Percentiles rank a stretch among this genome's conserved stretches.
Conservation (phyloP, 2,113 vertebrate genomes). For the Otocyon megalotis region DNA sequence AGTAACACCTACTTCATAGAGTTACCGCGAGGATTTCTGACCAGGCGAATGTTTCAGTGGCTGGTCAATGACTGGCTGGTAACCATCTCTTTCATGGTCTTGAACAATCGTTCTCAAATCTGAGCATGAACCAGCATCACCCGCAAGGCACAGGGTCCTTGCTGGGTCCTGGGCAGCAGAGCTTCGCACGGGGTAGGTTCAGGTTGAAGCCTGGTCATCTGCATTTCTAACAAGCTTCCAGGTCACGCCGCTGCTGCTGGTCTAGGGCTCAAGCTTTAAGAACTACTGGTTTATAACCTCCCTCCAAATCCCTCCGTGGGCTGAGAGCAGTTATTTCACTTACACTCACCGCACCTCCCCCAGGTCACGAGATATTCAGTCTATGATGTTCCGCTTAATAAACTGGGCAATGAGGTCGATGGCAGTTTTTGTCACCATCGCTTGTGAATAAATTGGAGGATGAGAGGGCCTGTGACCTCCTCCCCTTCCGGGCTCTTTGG, state of each 20-base stretch:
- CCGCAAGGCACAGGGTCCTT: not conserved
- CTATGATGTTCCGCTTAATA: not conserved
- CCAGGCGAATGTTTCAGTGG: slow-evolving; percentile 1
- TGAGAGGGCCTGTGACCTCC: not conserved
- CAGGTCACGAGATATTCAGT: not conserved
- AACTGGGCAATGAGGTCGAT: not conserved
- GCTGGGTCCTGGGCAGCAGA: not conserved
- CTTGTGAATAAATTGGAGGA: not conserved
- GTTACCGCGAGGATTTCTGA: not conserved
- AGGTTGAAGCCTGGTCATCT: not conserved
- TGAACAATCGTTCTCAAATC: slow-evolving; percentile 43
- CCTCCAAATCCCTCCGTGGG: not conserved
- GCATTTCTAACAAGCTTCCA: slow-evolving; percentile 13
- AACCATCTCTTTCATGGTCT: not conserved
- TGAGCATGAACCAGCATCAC: not conserved
- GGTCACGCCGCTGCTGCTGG: not conserved
- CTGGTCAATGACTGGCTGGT: not conserved
- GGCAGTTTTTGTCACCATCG: not conserved
- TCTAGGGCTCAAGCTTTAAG: not conserved
- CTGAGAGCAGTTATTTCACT: not conserved
- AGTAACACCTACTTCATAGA: not conserved
- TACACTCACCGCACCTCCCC: not conserved
- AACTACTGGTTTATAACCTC: not conserved
- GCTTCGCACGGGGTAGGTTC: slow-evolving; percentile 15
- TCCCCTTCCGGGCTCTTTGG: not conserved